These are phyloP conservation scores for Xenopus laevis DNA, from an alignment of 2,113 vertebrate genomes.

Conservation along the genomic window DNA sequence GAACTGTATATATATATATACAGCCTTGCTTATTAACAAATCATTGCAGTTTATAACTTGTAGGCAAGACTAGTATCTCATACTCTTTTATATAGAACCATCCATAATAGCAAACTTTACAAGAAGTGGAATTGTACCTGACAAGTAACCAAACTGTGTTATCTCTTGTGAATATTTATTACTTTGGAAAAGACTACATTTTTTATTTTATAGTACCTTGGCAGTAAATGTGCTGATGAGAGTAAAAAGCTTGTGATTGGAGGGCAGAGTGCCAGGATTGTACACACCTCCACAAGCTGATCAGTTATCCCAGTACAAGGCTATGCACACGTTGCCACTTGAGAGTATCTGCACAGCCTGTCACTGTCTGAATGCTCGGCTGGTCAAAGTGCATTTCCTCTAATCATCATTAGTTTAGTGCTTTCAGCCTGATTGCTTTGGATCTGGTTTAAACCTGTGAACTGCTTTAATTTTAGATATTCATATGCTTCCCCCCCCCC, in stretches of 20 bases:
- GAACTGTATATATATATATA: too few species aligned
- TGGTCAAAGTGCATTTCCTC: neutral
- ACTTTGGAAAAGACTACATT: neutral
- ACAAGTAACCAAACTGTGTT: too few species aligned
- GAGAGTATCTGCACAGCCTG: conserved; percentile 1
- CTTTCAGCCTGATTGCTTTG: neutral
- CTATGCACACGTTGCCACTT: neutral
- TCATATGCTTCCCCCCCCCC: too few species aligned
- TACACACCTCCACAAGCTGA: neutral
- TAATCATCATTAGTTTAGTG: neutral
- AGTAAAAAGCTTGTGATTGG: neutral
- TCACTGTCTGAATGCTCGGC: neutral
- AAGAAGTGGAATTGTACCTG: too few species aligned
- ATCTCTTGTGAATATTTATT: neutral
- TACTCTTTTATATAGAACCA: too few species aligned
- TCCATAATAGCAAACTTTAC: too few species aligned
- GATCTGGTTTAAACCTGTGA: conserved; percentile 26
- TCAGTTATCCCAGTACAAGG: neutral
- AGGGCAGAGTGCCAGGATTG: neutral
- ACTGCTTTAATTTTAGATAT: too few species aligned
- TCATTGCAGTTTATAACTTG: too few species aligned
- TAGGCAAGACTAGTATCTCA: too few species aligned
- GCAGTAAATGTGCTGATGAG: neutral
- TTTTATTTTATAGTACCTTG: conserved; percentile 11
- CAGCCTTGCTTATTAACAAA: too few species aligned